Evolutionary conservation across 1,140 invertebrate genomes (phyloP), one percentile per base, ranked within the genome.

Genomic region (Drosophila pruinosa): DNA sequence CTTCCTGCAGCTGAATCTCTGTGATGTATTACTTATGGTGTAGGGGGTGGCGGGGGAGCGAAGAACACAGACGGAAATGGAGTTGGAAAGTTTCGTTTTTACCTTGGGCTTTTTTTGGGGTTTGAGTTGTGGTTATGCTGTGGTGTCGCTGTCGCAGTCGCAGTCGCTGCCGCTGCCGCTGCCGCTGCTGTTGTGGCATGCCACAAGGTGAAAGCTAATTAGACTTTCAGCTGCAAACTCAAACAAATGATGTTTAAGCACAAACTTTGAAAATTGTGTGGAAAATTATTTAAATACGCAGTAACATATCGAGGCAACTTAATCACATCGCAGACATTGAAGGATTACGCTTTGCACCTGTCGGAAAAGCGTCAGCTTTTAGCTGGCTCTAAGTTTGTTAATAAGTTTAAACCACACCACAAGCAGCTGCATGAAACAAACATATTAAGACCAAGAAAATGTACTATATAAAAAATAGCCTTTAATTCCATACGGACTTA

Each of bases 161-260:
- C 6, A n/a, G 34, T 17, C 21, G 34, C 3, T 36, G 15, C 1
- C 7, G 31, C 10, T 54, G 61, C 10, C 39, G 31, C 39, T 39
- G 43, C 17, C 12, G 34, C 6, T 48, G 19, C 3, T 19, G 56
- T 26, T 50, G 70, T 59, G 78, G 78, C 53, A 12, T 31, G 53
- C 81, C 81, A 47, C 81, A 77, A 56, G 72, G 73, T 68, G 65
- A 85, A 81, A 86, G 81, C 81, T 85, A 86, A 85, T 85, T 85
- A 85, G 81, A 59, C 72, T 67, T 70, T 79, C 68, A 65, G 52
- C 80, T 77, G 72, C 67, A 81, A 80, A 72, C 54, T 53, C 36
- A 58, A 72, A 73, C 36, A 70, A 76, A 80, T 63, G 59, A 69
- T 64, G 45, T 28, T 59, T 45, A 6, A 45, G 45, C n/a, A 6